These are phyloP conservation scores for Julus scandinavius DNA, from an alignment of 2,888 invertebrate species.

Conservation along the genomic window DNA sequence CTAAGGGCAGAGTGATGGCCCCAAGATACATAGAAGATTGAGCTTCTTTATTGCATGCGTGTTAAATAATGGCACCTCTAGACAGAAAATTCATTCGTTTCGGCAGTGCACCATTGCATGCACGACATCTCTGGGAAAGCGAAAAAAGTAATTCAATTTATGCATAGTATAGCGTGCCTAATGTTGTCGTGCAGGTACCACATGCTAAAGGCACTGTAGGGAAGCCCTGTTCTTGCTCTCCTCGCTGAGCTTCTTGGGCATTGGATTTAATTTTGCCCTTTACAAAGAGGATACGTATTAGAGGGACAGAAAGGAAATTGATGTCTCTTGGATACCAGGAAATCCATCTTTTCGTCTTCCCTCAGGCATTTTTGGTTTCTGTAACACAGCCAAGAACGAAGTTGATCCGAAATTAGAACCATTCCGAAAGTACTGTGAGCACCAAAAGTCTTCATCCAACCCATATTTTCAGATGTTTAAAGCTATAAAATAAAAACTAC, in stretches of 20 bases:
- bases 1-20: not conserved
- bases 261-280: not conserved
- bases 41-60: not conserved
- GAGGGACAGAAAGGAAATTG: not conserved
- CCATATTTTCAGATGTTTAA: too few species aligned
- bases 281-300: not conserved
- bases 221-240: not conserved
- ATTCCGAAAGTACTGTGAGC: too few species aligned
- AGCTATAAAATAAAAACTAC: too few species aligned
- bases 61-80: not conserved
- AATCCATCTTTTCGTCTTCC: not conserved
- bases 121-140: not conserved
- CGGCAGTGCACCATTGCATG: not conserved
- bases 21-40: not conserved
- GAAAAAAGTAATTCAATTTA: not conserved
- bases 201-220: not conserved
- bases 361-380: slow-evolving; percentile 14
- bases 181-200: not conserved
- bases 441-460: too few species aligned
- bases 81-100: not conserved
- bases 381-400: not conserved
- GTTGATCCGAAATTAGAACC: not conserved
- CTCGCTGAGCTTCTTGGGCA: not conserved
- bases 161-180: not conserved
- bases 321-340: slow-evolving; percentile 3